Conservation (phyloP, 2,888 invertebrate species). For the Rhingia campestris region DNA sequence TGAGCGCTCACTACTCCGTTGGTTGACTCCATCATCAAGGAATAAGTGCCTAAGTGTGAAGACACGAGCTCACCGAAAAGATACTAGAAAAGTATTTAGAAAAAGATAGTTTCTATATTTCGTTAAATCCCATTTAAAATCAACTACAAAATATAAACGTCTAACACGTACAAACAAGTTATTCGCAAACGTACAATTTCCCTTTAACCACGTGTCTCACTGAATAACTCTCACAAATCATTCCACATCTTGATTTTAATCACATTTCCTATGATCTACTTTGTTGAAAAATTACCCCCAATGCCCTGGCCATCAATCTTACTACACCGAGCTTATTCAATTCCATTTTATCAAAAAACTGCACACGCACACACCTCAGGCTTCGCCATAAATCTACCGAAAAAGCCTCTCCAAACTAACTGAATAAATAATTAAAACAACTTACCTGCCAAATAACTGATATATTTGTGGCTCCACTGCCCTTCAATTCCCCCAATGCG, state of each 20-base stretch:
- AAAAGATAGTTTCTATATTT: too few species aligned
- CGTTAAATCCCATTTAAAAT: too few species aligned
- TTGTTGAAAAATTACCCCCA: constrained; percentile 51
- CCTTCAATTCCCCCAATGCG: constrained; percentile 26
- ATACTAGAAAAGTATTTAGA: too few species aligned
- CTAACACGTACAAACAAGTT: too few species aligned
- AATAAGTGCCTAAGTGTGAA: too few species aligned
- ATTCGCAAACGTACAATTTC: too few species aligned
- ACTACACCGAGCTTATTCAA: constrained; percentile 39
- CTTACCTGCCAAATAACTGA: constrained; percentile 69
- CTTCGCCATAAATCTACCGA: constrained; percentile 59
- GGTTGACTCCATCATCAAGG: too few species aligned
- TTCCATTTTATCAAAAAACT: constrained; percentile 64
- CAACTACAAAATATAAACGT: too few species aligned
- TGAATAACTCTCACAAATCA: constrained; percentile 30
- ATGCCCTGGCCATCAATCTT: constrained; percentile 59
- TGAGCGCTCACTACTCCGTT: too few species aligned
- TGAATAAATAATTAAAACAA: constrained; percentile 73
- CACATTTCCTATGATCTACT: constrained; percentile 65
- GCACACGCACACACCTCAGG: constrained; percentile 50
- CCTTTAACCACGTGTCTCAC: too few species aligned
- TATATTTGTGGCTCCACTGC: constrained; percentile 44
- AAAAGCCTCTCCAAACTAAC: constrained; percentile 58
- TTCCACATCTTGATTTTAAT: constrained; percentile 60
- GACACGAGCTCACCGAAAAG: too few species aligned